A percentile compares a stretch with the other conserved stretches of the same genome.
Evolutionary conservation across 2,113 vertebrate genomes (phyloP).

Genomic region (Lycocorax pyrrhopterus): DNA sequence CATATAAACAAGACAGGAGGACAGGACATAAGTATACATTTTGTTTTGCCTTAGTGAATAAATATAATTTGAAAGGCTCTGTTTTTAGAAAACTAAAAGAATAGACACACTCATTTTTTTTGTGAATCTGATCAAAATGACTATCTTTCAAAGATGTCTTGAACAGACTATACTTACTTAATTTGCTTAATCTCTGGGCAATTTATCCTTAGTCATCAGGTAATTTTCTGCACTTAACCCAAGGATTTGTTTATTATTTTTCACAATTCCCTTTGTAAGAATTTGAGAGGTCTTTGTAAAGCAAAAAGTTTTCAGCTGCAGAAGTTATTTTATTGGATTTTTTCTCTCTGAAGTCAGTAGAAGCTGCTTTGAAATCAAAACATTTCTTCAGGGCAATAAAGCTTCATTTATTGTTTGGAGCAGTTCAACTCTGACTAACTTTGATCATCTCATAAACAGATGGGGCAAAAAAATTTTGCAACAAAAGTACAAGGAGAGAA

Average conservation of each 20-base stretch:
- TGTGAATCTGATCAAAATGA: background rate
- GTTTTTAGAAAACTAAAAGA: background rate
- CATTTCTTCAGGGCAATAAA: slow-evolving; percentile 1
- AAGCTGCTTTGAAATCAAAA: slow-evolving; percentile 7
- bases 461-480: background rate
- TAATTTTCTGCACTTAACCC: background rate
- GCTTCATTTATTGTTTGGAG: background rate
- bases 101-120: background rate
- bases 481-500: background rate
- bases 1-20: background rate
- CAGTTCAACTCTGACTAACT: background rate
- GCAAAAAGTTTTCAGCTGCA: background rate
- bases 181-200: background rate
- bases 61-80: background rate
- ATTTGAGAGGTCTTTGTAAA: background rate
- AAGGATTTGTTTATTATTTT: slow-evolving; percentile 30
- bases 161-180: background rate
- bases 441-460: background rate
- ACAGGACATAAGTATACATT: background rate
- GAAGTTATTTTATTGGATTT: background rate
- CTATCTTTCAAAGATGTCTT: background rate
- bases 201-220: background rate
- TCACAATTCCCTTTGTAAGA: background rate
- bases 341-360: background rate
- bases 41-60: background rate